phyloP scores from a whole-genome alignment of 2,797 vertebrate species.

The Poeciliopsis infans region DNA sequence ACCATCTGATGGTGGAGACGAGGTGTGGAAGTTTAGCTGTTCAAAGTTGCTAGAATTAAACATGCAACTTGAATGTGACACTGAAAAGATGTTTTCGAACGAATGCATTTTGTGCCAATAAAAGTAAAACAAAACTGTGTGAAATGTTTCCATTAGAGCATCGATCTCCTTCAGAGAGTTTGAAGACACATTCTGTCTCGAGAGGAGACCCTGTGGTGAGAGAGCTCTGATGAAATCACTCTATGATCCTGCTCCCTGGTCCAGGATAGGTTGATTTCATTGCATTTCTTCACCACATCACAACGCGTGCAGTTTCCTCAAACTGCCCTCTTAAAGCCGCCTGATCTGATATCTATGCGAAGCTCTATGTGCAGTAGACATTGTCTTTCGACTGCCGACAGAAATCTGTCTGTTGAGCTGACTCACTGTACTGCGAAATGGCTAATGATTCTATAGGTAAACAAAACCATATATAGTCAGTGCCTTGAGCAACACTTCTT shows the following conservation, averaged over 20 bases:
- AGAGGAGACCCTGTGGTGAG: conserved; percentile 59
- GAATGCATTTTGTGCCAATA: not conserved
- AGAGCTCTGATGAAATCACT: conserved; percentile 88
- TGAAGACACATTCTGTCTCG: not conserved
- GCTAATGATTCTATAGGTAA: conserved; percentile 20
- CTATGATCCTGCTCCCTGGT: conserved; percentile 81
- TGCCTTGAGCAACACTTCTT: not conserved
- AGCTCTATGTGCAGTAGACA: not conserved
- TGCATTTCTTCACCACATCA: conserved; percentile 73
- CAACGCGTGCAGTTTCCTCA: conserved; percentile 10
- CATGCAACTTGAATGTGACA: not conserved
- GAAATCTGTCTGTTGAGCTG: not conserved
- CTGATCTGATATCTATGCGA: not conserved
- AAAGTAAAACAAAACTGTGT: not conserved
- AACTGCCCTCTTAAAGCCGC: not conserved
- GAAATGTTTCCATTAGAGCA: not conserved
- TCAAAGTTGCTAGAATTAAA: not conserved
- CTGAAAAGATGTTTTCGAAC: not conserved
- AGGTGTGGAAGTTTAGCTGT: not conserved
- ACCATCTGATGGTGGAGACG: conserved; percentile 21
- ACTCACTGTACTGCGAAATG: conserved; percentile 1
- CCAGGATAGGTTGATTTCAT: conserved; percentile 92
- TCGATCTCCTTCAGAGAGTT: not conserved
- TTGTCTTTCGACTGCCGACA: conserved; percentile 4
- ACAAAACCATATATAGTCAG: not conserved